Evolutionary conservation across 2,797 vertebrate species (phyloP).

Genomic region (Sebastes minor): DNA sequence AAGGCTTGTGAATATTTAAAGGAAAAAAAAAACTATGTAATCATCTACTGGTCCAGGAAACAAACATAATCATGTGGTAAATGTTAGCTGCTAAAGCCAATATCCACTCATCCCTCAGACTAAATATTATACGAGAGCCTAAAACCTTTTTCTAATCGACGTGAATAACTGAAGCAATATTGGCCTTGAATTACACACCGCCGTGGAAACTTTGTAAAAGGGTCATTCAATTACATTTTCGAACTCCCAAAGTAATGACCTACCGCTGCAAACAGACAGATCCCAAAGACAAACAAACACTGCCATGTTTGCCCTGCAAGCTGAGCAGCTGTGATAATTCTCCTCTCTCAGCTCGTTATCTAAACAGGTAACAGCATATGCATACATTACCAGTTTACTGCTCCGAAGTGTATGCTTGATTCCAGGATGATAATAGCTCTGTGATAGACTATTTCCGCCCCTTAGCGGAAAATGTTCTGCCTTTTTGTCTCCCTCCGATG

Average conservation of each 20-base stretch:
- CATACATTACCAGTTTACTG: constrained; percentile 30
- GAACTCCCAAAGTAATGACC: constrained; percentile 56
- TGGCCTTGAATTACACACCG: not conserved
- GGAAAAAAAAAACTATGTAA: constrained; percentile 4
- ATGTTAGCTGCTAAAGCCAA: constrained; percentile 10
- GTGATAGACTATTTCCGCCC: not conserved
- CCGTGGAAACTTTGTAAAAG: constrained; percentile 43
- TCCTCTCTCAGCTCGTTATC: constrained; percentile 41
- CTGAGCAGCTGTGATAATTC: constrained; percentile 70
- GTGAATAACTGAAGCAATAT: constrained; percentile 10
- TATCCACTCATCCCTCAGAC: not conserved
- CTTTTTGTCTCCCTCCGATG: not conserved
- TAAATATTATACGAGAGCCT: not conserved
- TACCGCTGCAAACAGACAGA: constrained; percentile 56
- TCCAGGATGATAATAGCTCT: constrained; percentile 6
- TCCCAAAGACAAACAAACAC: constrained; percentile 68
- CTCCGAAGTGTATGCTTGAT: constrained; percentile 2
- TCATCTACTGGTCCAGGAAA: constrained; percentile 20
- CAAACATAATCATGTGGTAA: constrained; percentile 18
- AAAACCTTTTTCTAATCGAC: constrained; percentile 18
- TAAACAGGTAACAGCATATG: constrained; percentile 50
- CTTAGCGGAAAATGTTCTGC: not conserved
- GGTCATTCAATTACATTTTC: constrained; percentile 42
- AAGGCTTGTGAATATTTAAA: constrained; percentile 44
- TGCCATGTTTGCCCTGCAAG: constrained; percentile 62